Evolutionary conservation across 1,140 invertebrate species (phyloP), one percentile per base, ranked within the genome.

Genomic region (Lucilia cuprina): DNA sequence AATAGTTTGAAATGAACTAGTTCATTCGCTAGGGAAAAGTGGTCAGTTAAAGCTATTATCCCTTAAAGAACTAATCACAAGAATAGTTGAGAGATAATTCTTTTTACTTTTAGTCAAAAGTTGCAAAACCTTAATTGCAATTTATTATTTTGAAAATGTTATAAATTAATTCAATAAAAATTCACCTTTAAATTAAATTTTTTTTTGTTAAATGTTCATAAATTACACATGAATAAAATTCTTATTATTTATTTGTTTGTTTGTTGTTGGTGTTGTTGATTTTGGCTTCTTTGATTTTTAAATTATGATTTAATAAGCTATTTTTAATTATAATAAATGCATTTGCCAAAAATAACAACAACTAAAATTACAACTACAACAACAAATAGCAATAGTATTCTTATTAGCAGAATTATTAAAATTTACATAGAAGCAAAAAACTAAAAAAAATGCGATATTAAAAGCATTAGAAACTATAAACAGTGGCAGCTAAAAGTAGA

Each of bases 311-410:
- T 70, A 70, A 70, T 70, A 19, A 70, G 65, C 65, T 70, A 70
- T 70, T 70, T 70, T 70, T 70, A 70, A 70, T 70, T 70, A 70
- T 70, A 70, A 70, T 70, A 70, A 70, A 70, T 70, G 65, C 65
- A 70, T 70, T 70, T 70, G n/a, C n/a, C 65, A 19, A 70, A 70
- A 70, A 70, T 60, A 60, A 60, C n/a, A 60, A 60, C n/a, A 60
- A 60, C n/a, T n/a, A 70, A 17, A 70, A 70, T n/a, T 19, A 70
- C 65, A 25, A 7, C 65, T 19, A 21, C 19, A 21, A 70, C 19
- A 70, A 70, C 19, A 70, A 70, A 70, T 21, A 70, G 65, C 25
- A 70, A 70, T 25, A 70, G 21, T 70, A 70, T 70, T 70, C 65
- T 25, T 70, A 70, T 70, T 70, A 70, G 65, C 65, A 70, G 65